phyloP scores from a whole-genome alignment of 2,113 vertebrate species.

The Neopipo cinnamomea region DNA sequence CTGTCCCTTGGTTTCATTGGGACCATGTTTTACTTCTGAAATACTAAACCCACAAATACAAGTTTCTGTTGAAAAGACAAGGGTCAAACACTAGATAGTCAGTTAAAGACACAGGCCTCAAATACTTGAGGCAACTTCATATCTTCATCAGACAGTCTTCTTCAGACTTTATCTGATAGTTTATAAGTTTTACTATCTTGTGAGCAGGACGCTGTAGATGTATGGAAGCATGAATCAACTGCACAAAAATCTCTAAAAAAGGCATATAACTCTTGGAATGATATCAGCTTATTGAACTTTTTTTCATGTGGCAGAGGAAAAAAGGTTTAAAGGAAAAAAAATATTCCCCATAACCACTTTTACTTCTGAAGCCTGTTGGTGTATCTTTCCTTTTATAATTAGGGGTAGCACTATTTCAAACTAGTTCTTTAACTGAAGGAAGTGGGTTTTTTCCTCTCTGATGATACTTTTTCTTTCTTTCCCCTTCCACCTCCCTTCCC shows the following conservation, averaged over 20 bases:
- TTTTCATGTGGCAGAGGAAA: background rate
- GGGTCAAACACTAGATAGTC: background rate
- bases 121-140: background rate
- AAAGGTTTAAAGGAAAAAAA: background rate
- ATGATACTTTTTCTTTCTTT: constrained; percentile 6
- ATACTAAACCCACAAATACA: background rate
- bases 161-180: background rate
- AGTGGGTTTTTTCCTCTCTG: background rate
- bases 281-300: background rate
- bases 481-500: background rate
- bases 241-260: background rate
- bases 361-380: background rate
- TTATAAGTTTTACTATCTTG: background rate
- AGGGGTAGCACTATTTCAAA: background rate
- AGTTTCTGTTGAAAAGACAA: background rate
- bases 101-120: background rate
- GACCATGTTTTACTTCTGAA: constrained; percentile 9
- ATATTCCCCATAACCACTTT: background rate
- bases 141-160: background rate
- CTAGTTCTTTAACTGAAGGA: background rate
- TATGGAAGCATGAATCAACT: background rate
- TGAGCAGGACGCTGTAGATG: background rate
- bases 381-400: background rate
- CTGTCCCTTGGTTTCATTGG: background rate
- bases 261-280: background rate